Conservation (phyloP, 2,113 vertebrate genomes). For the Phrynosoma platyrhinos region DNA sequence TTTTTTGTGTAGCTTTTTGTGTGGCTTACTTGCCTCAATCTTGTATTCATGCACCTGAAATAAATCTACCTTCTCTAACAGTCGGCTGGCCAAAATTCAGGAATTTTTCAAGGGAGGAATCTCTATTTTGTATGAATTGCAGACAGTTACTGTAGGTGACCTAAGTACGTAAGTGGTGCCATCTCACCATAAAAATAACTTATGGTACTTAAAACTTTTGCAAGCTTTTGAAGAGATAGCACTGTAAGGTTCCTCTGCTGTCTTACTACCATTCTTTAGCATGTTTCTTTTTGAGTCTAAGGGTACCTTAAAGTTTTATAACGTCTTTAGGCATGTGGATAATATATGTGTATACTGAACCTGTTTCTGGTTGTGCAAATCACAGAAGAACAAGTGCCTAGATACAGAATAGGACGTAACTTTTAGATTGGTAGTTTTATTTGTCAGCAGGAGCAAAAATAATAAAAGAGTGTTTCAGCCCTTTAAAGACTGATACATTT, state of each 20-base stretch:
- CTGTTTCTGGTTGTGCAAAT: neutral
- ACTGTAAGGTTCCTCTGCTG: neutral
- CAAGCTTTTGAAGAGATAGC: conserved; percentile 1
- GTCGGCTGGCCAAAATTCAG: too few relatives aligned
- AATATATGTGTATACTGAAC: neutral
- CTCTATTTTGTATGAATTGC: neutral
- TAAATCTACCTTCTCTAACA: too few relatives aligned
- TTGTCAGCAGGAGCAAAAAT: neutral
- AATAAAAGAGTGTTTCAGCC: neutral
- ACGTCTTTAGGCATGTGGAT: neutral
- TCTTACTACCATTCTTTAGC: too few relatives aligned
- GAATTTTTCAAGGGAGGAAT: too few relatives aligned
- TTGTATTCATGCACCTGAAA: too few relatives aligned
- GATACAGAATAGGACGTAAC: neutral
- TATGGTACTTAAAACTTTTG: neutral
- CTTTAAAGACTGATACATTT: neutral
- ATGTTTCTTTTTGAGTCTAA: conserved; percentile 5
- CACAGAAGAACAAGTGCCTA: neutral
- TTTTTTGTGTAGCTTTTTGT: too few relatives aligned
- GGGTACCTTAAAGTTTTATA: neutral
- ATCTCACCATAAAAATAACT: neutral
- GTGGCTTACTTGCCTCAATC: too few relatives aligned
- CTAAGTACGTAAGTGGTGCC: neutral
- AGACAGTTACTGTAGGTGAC: conserved; percentile 40
- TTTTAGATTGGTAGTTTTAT: neutral